These are phyloP conservation scores for Timema podura DNA, from an alignment of 2,888 invertebrate genomes.

Conservation along the genomic window DNA sequence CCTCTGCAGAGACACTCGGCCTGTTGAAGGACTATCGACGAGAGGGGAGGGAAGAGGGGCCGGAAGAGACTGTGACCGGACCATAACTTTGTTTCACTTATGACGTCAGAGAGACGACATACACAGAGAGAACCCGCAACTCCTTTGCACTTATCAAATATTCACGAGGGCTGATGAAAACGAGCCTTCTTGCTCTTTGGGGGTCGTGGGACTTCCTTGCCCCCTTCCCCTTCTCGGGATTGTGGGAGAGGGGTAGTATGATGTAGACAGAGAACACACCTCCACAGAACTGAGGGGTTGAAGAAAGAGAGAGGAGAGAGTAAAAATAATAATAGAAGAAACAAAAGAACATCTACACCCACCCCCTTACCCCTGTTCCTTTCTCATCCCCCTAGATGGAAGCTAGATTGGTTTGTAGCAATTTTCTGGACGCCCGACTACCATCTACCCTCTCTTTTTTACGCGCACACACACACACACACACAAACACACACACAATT, in stretches of 20 bases:
- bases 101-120: too few species aligned
- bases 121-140: constrained; percentile 19
- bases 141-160: constrained; percentile 33
- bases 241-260: not conserved
- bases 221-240: constrained; percentile 9
- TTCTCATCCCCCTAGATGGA: constrained; percentile 26
- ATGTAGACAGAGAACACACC: constrained; percentile 4
- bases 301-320: not conserved
- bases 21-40: too few species aligned
- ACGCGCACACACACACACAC: not conserved
- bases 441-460: not conserved
- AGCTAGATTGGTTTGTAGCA: constrained; percentile 32
- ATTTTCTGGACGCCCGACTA: constrained; percentile 26
- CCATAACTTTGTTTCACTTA: too few species aligned
- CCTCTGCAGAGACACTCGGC: too few species aligned
- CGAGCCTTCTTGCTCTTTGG: constrained; percentile 31
- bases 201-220: constrained; percentile 19
- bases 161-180: constrained; percentile 35
- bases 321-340: constrained; percentile 9
- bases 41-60: too few species aligned
- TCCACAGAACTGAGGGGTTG: not conserved
- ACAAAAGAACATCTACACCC: constrained; percentile 10
- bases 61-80: too few species aligned
- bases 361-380: not conserved
- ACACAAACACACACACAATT: too few species aligned